Evolutionary conservation across 2,113 vertebrate species (phyloP), one percentile per base, ranked within the genome.

Genomic region (Aythya baeri): DNA sequence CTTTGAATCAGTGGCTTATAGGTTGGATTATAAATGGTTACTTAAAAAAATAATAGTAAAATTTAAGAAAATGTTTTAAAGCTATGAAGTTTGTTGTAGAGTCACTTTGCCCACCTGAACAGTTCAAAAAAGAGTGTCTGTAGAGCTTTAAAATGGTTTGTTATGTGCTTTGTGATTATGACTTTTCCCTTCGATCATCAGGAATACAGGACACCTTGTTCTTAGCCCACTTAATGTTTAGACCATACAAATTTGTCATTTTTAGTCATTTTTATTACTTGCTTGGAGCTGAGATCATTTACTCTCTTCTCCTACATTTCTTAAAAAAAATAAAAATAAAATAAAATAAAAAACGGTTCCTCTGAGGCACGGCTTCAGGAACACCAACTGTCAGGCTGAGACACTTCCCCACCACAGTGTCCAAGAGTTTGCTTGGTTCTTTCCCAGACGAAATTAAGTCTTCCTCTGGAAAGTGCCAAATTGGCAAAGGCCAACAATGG

Each of bases 151-250:
- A 36, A 34, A 54, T 77, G 8, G 3, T 73, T 83, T 66, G 57
- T 52, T 86, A 71, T 0, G 0, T 94, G 92, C 88, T 91, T 91
- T 89, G 46, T 84, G 50, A 86, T 77, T n/a, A 63, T 57, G 73
- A 81, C 25, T 84, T 82, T 76, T 83, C 25, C 59, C 17, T 91
- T 78, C 86, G 63, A 26, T 8, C 43, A 31, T 32, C 32, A 86
- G n/a, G 88, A 91, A 95, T 22, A 57, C 17, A 88, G 91, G 66
- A 95, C 94, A 89, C 66, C 86, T 83, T 44, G 77, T 97, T 86
- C 92, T 86, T 49, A 92, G 52, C 66, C 29, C 52, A 79, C 67
- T 94, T 88, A 83, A 94, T 82, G 70, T 44, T 95, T 65, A 82
- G 80, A 79, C 70, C 81, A 92, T 86, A 89, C 11, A 72, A 59